Conservation (phyloP, 2,888 invertebrate genomes). For the Macropis europaea region DNA sequence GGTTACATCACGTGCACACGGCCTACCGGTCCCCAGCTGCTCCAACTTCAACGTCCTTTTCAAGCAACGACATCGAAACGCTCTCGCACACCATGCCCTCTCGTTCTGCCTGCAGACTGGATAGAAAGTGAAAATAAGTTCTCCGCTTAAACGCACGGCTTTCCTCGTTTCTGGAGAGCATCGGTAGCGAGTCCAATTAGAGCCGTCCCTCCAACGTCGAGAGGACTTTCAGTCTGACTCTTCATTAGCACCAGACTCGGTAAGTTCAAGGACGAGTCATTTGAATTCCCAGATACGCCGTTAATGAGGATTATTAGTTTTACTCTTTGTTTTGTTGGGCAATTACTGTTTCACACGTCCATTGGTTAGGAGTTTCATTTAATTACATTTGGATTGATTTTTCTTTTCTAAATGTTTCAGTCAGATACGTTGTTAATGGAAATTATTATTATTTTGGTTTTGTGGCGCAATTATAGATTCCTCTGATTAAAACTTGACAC, state of each 20-base stretch:
- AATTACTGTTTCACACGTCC: no score
- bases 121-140: slow-evolving; percentile 58
- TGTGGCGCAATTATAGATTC: no score
- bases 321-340: no score
- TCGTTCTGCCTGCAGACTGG: not conserved
- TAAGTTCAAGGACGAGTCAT: slow-evolving; percentile 57
- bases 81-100: not conserved
- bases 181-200: slow-evolving; percentile 40
- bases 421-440: no score
- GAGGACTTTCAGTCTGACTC: slow-evolving; percentile 29
- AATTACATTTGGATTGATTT: no score
- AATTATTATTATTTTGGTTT: no score
- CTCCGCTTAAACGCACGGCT: slow-evolving; percentile 30
- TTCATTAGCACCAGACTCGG: slow-evolving; percentile 48
- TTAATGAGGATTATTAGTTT: no score
- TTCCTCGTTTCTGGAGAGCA: slow-evolving; percentile 3
- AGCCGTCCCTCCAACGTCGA: slow-evolving; percentile 30
- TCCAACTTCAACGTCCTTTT: slow-evolving; percentile 26
- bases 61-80: slow-evolving; percentile 10
- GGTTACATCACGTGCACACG: slow-evolving; percentile 35
- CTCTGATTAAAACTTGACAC: no score
- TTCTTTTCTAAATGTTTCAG: no score
- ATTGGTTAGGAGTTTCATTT: no score
- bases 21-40: slow-evolving; percentile 7
- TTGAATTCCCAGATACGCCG: no score